Evolutionary conservation across 1,140 invertebrate genomes (phyloP).

Genomic region (Hestina assimilis): DNA sequence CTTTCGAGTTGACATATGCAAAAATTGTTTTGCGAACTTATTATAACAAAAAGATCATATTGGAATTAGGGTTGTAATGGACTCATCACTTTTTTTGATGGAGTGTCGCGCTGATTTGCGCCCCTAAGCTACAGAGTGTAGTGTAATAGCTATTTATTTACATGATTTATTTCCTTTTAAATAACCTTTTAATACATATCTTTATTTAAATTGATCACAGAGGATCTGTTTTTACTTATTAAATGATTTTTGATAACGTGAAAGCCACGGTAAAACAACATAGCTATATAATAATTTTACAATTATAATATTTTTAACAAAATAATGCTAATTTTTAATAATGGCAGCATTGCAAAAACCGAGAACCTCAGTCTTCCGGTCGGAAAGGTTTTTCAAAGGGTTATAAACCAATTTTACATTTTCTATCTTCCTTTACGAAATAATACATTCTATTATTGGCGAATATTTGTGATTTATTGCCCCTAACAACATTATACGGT

Average conservation of each 20-base stretch:
- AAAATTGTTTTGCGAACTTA: slow-evolving; percentile 71
- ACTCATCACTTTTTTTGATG: slow-evolving; percentile 39
- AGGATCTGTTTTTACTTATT: no score
- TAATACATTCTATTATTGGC: slow-evolving; percentile 31
- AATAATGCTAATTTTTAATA: slow-evolving; percentile 19
- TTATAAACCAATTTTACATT: slow-evolving; percentile 31
- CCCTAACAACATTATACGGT: neutral
- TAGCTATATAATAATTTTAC: neutral
- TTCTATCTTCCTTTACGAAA: slow-evolving; percentile 35
- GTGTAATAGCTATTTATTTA: neutral
- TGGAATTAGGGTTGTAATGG: slow-evolving; percentile 46
- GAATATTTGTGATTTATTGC: slow-evolving; percentile 42
- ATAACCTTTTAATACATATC: no score
- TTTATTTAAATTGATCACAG: no score
- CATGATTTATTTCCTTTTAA: neutral
- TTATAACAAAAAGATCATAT: slow-evolving; percentile 52
- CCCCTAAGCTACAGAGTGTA: neutral
- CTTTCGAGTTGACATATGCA: slow-evolving; percentile 67
- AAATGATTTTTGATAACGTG: no score
- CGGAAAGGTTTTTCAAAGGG: slow-evolving; percentile 54
- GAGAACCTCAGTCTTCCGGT: slow-evolving; percentile 40
- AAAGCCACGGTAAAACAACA: no score
- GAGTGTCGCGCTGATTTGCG: neutral
- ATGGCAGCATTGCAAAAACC: slow-evolving; percentile 42
- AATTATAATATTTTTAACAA: slow-evolving; percentile 1